Conservation (phyloP, 2,888 invertebrate species). For the Mesochorus sp. region DNA sequence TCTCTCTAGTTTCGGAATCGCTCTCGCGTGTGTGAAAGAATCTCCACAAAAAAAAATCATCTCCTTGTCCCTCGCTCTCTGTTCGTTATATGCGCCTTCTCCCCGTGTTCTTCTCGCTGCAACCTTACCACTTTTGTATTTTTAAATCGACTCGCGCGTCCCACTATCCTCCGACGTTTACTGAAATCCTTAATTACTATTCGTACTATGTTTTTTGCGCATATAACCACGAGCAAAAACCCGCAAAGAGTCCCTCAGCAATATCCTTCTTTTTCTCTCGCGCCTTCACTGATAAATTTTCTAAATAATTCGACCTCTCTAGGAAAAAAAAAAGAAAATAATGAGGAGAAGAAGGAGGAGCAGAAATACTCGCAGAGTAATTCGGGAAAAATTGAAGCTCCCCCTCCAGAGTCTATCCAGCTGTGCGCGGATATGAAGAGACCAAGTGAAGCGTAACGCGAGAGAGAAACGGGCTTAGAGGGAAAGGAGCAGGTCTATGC, state of each 20-base stretch:
- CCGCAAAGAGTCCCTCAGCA: neutral
- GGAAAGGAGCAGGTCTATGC: conserved; percentile 23
- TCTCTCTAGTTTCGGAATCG: neutral
- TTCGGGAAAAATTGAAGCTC: conserved; percentile 28
- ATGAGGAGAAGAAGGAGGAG: too few relatives aligned
- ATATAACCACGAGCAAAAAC: too few relatives aligned
- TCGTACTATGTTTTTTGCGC: conserved; percentile 78
- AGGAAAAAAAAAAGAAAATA: neutral
- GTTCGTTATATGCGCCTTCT: neutral
- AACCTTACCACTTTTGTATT: conserved; percentile 74
- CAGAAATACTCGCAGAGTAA: too few relatives aligned
- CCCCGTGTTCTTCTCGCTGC: conserved; percentile 66
- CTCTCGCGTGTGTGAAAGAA: conserved; percentile 14
- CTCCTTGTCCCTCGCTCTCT: conserved; percentile 23
- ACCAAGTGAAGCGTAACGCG: conserved; percentile 59
- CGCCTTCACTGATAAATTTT: neutral
- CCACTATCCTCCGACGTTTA: conserved; percentile 75
- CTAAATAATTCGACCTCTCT: neutral
- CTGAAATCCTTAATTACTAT: conserved; percentile 80
- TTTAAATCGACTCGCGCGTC: conserved; percentile 78
- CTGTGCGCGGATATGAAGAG: conserved; percentile 51
- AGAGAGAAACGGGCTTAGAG: conserved; percentile 50
- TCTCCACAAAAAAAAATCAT: conserved; percentile 51
- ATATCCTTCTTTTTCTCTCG: neutral
- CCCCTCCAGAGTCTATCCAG: conserved; percentile 55